Evolutionary conservation across 2,113 vertebrate species (phyloP).

Genomic region (Pygoscelis adeliae): DNA sequence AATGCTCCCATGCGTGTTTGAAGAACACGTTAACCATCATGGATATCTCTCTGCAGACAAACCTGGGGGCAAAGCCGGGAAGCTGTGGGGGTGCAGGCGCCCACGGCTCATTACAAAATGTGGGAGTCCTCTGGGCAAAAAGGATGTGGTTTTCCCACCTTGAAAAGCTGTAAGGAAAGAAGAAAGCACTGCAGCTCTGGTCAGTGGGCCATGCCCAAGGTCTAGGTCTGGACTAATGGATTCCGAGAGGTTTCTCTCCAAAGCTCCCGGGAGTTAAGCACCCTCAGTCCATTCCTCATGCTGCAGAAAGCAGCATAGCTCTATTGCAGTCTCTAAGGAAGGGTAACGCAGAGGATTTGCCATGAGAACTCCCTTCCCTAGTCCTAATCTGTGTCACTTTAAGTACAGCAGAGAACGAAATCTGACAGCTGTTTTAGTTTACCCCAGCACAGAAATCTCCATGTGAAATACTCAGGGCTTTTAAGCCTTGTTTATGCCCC

Average conservation of each 20-base stretch:
- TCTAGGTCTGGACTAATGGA: not conserved
- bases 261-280: not conserved
- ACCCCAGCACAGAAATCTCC: not conserved
- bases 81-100: not conserved
- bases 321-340: not conserved
- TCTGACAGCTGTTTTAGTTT: constrained; percentile 2
- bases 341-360: not conserved
- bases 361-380: not conserved
- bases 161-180: not conserved
- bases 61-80: not conserved
- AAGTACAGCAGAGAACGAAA: not conserved
- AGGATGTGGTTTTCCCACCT: not conserved
- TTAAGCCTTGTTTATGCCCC: constrained; percentile 20
- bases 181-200: fast-evolving
- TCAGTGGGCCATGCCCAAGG: not conserved
- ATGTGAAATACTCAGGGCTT: not conserved
- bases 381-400: not conserved
- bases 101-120: not conserved
- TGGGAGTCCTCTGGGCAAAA: not conserved
- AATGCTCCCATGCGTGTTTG: not conserved
- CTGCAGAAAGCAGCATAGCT: not conserved
- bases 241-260: not conserved
- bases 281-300: not conserved
- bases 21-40: not conserved
- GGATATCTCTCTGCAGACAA: not conserved